Percentiles rank a stretch among this genome's conserved stretches.
phyloP scores from a whole-genome alignment of 2,797 vertebrate genomes.

The Accipiter badius region DNA sequence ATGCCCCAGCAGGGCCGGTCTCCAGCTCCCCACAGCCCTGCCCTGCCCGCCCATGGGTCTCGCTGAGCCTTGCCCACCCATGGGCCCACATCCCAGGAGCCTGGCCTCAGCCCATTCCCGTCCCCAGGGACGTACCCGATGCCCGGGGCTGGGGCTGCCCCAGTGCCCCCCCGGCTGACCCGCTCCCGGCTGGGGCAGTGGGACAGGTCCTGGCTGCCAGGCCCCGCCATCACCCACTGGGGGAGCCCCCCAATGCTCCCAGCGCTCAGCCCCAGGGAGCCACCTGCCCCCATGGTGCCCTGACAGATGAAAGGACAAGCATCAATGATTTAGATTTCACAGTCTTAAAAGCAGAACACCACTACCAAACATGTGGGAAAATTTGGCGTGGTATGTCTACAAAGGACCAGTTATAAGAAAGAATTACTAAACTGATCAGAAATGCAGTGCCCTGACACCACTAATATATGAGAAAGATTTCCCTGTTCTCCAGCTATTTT shows the following conservation, averaged over 20 bases:
- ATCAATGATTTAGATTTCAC: neutral
- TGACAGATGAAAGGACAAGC: neutral
- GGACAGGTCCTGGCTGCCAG: accelerated
- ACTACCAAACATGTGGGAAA: neutral
- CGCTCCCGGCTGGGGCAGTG: neutral
- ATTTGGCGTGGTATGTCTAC: neutral
- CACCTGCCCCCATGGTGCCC: accelerated
- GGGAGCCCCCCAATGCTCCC: too few species aligned
- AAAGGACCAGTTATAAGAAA: neutral
- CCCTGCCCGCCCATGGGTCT: accelerated
- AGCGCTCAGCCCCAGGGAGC: neutral
- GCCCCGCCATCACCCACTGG: too few species aligned
- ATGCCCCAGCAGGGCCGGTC: accelerated
- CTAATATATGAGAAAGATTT: neutral
- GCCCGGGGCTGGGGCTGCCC: neutral
- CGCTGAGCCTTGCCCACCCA: accelerated
- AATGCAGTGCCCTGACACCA: neutral
- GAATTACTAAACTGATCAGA: neutral
- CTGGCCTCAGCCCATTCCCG: accelerated
- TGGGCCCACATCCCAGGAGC: neutral
- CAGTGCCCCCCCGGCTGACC: accelerated
- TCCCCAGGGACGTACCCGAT: accelerated
- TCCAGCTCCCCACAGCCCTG: neutral
- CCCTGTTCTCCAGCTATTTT: neutral
- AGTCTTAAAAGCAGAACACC: neutral